Evolutionary conservation across 2,888 invertebrate genomes (phyloP).

Genomic region (Deroplatys truncata): DNA sequence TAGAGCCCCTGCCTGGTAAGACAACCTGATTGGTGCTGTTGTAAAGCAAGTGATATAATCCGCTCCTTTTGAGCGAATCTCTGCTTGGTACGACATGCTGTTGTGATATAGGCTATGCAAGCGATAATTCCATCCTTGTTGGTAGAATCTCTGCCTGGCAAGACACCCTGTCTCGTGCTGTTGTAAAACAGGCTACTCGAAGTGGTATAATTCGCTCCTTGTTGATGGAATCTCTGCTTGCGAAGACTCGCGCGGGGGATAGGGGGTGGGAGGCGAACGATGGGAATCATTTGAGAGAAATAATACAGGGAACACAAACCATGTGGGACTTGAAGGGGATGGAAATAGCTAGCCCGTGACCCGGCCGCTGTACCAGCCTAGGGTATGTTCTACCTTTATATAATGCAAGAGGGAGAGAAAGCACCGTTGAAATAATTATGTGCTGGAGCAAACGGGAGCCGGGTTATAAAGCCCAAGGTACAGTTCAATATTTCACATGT

Average conservation of each 20-base stretch:
- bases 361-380: conserved; percentile 4
- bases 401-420: conserved; percentile 32
- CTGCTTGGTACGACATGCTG: not conserved
- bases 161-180: not conserved
- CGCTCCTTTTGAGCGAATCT: not conserved
- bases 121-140: not conserved
- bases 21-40: too few relatives aligned
- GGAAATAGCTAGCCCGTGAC: not conserved
- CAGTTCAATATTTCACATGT: conserved; percentile 33
- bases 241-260: not conserved
- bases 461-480: conserved; percentile 29
- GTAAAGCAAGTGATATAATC: not conserved
- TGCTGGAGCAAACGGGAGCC: conserved; percentile 22
- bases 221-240: not conserved
- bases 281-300: conserved; percentile 21
- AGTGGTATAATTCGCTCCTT: not conserved
- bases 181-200: not conserved
- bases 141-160: not conserved
- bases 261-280: conserved; percentile 1
- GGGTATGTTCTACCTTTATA: conserved; percentile 31
- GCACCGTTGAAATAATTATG: conserved; percentile 33
- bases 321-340: conserved; percentile 26
- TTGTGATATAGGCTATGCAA: not conserved
- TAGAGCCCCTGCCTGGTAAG: too few relatives aligned
- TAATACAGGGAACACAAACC: conserved; percentile 27